These are phyloP conservation scores for Rhamnusium bicolor DNA, from an alignment of 2,888 invertebrate species.

Conservation along the genomic window DNA sequence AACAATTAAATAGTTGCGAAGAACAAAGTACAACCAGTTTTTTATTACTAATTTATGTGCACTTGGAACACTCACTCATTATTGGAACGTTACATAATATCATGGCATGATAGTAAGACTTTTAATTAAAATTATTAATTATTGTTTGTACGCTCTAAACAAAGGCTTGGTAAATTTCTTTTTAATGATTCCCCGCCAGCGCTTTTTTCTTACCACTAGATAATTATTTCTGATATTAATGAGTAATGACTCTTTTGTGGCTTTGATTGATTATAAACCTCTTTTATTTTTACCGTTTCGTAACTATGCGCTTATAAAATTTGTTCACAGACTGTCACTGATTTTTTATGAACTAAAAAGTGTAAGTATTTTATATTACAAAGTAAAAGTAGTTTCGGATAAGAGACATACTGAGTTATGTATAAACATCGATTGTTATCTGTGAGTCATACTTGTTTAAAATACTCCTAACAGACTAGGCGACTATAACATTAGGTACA, in stretches of 20 bases:
- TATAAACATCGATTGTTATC: neutral
- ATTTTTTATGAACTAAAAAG: neutral
- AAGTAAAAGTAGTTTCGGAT: neutral
- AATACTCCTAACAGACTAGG: no score
- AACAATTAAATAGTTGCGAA: conserved; percentile 11
- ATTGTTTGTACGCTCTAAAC: conserved; percentile 13
- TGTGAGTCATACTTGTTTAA: neutral
- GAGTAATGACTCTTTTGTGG: neutral
- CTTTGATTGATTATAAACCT: conserved; percentile 9
- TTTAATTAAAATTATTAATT: conserved; percentile 19
- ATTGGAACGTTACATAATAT: conserved; percentile 15
- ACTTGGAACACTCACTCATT: neutral
- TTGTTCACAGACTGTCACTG: neutral
- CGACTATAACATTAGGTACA: no score
- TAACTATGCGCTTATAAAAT: neutral
- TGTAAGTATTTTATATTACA: neutral
- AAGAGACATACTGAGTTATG: neutral
- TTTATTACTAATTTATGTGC: conserved; percentile 10
- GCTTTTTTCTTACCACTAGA: neutral
- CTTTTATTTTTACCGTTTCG: neutral
- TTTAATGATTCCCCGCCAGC: conserved; percentile 3
- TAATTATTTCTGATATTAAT: neutral
- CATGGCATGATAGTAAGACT: conserved; percentile 16
- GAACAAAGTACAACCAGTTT: conserved; percentile 8
- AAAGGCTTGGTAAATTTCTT: conserved; percentile 12